Evolutionary conservation across 2,113 vertebrate genomes (phyloP).

Genomic region (Saccopteryx bilineata): DNA sequence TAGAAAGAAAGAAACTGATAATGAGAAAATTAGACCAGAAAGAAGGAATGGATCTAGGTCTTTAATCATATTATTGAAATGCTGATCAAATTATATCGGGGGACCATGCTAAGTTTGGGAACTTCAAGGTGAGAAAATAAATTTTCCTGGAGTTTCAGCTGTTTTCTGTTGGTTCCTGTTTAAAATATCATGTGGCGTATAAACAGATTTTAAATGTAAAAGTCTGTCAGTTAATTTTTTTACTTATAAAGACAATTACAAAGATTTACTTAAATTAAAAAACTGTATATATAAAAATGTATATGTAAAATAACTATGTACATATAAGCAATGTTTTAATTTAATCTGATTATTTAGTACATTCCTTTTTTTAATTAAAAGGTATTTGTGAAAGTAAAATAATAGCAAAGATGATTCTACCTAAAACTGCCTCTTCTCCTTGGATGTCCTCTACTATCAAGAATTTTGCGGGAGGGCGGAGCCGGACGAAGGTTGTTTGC

Average conservation of each 20-base stretch:
- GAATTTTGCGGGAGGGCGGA: neutral
- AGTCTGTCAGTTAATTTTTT: neutral
- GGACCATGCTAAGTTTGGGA: neutral
- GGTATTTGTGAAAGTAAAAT: neutral
- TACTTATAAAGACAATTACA: neutral
- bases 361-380: neutral
- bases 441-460: slow-evolving; percentile 37
- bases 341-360: neutral
- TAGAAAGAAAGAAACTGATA: neutral
- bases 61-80: neutral
- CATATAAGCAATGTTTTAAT: neutral
- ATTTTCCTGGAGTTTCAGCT: neutral
- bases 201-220: neutral
- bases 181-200: neutral
- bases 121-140: neutral
- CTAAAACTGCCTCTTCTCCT: neutral
- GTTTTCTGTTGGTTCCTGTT: neutral
- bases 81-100: neutral
- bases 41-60: neutral
- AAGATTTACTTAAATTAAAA: neutral
- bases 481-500: neutral
- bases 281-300: neutral
- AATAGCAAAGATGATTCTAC: neutral
- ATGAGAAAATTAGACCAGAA: neutral
- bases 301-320: neutral